Conservation (phyloP, 2,797 vertebrate genomes). For the Melanotaenia parkinsoni region DNA sequence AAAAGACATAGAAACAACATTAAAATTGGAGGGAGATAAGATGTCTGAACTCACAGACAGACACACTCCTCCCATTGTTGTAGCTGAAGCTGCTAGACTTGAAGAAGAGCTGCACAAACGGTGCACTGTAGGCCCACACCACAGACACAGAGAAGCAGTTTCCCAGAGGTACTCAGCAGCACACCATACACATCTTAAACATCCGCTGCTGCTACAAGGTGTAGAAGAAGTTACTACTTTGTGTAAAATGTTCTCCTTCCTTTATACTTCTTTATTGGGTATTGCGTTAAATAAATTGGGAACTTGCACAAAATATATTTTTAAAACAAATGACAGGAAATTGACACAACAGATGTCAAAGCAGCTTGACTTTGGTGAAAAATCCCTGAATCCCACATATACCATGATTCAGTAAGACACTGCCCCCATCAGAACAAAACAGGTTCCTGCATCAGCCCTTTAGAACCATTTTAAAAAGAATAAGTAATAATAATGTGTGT, state of each 20-base stretch:
- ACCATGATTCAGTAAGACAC: background rate
- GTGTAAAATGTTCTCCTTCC: background rate
- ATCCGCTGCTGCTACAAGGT: background rate
- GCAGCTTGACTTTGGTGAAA: background rate
- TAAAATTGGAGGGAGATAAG: constrained; percentile 10
- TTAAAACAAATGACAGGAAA: background rate
- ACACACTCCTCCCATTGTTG: constrained; percentile 19
- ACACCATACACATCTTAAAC: background rate
- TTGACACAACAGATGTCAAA: background rate
- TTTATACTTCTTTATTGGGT: background rate
- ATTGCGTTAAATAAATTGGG: background rate
- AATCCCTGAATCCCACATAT: background rate
- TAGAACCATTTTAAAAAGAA: no score
- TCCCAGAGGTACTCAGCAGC: constrained; percentile 45
- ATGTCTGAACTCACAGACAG: background rate
- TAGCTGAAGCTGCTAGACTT: constrained; percentile 8
- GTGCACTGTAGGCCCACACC: constrained; percentile 49
- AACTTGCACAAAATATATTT: background rate
- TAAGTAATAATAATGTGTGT: no score
- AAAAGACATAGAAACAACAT: constrained; percentile 16
- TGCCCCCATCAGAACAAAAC: background rate
- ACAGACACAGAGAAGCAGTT: constrained; percentile 41
- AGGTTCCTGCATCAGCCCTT: background rate
- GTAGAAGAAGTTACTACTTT: background rate
- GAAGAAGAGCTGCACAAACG: constrained; percentile 33